Evolutionary conservation across 2,113 vertebrate species (phyloP).

Genomic region (Empidonax traillii): DNA sequence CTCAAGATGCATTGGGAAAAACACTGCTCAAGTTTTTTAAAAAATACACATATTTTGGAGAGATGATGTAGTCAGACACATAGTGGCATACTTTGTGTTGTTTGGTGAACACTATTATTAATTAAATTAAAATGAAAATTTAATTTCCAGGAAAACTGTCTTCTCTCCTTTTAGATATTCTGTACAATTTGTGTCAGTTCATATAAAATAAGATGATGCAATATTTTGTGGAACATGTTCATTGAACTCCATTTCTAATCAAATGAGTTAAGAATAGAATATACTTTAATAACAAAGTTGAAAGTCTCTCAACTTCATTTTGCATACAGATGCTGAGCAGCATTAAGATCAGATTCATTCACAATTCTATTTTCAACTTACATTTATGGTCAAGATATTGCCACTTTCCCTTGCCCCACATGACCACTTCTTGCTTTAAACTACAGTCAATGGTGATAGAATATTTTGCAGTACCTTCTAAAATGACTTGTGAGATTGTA

Average conservation of each 20-base stretch:
- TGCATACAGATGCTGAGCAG: neutral
- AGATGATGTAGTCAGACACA: neutral
- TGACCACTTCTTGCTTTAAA: neutral
- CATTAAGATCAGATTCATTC: neutral
- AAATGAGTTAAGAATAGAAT: neutral
- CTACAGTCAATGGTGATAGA: neutral
- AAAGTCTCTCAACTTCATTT: neutral
- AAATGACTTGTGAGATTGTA: neutral
- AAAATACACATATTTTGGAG: neutral
- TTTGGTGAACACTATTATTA: neutral
- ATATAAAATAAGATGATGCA: neutral
- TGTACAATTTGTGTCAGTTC: neutral
- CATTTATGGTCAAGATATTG: neutral
- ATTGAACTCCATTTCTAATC: neutral
- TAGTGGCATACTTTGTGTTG: neutral
- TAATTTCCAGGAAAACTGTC: neutral
- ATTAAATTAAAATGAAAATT: neutral
- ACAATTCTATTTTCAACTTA: neutral
- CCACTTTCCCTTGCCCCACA: fast-evolving
- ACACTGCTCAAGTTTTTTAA: neutral
- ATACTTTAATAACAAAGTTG: neutral
- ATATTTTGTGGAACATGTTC: neutral
- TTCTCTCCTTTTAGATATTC: neutral
- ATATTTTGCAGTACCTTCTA: neutral
- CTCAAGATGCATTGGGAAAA: neutral